These are phyloP conservation scores for Batillaria attramentaria DNA, from an alignment of 1,140 invertebrate species.

Conservation along the genomic window DNA sequence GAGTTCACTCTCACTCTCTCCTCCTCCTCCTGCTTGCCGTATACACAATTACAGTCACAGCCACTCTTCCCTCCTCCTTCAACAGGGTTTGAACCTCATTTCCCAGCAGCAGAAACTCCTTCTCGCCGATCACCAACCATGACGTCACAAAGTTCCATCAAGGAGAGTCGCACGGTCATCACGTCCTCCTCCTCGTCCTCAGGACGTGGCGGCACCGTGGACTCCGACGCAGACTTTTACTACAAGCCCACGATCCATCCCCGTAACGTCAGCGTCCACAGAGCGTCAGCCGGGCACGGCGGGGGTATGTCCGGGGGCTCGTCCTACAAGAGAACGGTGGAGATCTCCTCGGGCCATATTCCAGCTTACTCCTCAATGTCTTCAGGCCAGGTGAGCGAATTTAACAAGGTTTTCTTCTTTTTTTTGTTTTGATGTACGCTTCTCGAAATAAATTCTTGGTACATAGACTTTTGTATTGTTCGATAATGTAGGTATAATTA, in stretches of 20 bases:
- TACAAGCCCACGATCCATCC: conserved; percentile 59
- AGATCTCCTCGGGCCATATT: conserved; percentile 45
- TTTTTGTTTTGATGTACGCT: too few species aligned
- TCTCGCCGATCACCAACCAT: conserved; percentile 18
- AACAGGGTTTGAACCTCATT: not conserved
- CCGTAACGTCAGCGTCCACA: conserved; percentile 45
- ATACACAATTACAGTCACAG: not conserved
- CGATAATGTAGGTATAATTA: too few species aligned
- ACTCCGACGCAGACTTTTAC: conserved; percentile 39
- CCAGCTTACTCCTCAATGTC: not conserved
- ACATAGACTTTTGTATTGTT: too few species aligned
- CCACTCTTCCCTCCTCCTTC: conserved; percentile 7
- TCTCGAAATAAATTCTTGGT: too few species aligned
- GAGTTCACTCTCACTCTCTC: not conserved
- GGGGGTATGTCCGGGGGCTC: conserved; percentile 20
- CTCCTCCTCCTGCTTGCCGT: not conserved
- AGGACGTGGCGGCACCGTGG: conserved; percentile 1
- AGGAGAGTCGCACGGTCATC: conserved; percentile 62
- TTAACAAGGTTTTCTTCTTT: too few species aligned
- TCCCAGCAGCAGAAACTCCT: too few species aligned
- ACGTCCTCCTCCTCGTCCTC: conserved; percentile 35
- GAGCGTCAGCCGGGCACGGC: conserved; percentile 38
- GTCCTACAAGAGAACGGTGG: conserved; percentile 53
- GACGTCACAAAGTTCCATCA: conserved; percentile 61
- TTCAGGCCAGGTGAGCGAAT: not conserved